Conservation (phyloP, 1,140 invertebrate species). For the Drosophila lini region DNA sequence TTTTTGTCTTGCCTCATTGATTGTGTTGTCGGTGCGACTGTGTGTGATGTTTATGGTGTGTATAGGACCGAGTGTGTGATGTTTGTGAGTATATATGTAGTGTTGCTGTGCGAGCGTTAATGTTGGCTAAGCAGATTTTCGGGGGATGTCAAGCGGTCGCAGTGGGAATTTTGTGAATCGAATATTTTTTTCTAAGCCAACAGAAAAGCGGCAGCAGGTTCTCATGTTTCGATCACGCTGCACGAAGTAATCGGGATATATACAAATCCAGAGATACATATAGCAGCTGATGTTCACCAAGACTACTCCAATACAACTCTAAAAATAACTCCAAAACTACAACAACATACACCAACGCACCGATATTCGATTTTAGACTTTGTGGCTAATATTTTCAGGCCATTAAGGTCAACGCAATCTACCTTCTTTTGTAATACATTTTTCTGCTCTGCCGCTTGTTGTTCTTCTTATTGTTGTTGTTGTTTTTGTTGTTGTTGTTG, state of each 20-base stretch:
- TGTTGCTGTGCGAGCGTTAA: conserved; percentile 13
- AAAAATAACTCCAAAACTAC: not conserved
- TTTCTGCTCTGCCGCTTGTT: conserved; percentile 14
- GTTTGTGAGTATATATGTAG: conserved; percentile 7
- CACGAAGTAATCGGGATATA: not conserved
- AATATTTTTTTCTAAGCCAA: conserved; percentile 24
- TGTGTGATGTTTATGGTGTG: conserved; percentile 10
- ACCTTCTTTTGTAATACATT: conserved; percentile 32
- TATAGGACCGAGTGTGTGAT: not conserved
- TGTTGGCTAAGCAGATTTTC: conserved; percentile 51
- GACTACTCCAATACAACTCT: not conserved
- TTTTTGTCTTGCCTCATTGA: conserved; percentile 57
- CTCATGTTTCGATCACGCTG: conserved; percentile 43
- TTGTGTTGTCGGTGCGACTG: conserved; percentile 46
- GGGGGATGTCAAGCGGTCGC: conserved; percentile 27
- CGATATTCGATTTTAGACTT: not conserved
- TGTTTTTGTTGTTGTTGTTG: not conserved
- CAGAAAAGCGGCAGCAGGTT: conserved; percentile 22
- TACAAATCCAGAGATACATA: not conserved
- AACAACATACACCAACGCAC: conserved; percentile 1
- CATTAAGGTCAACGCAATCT: conserved; percentile 26
- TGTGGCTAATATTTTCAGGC: not conserved
- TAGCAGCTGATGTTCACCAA: conserved; percentile 27
- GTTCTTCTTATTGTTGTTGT: not conserved
- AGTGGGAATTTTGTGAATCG: conserved; percentile 42